Base-by-base conservation (phyloP, 92 coral and sea anemone species). In the Palythoa grandis region DNA sequence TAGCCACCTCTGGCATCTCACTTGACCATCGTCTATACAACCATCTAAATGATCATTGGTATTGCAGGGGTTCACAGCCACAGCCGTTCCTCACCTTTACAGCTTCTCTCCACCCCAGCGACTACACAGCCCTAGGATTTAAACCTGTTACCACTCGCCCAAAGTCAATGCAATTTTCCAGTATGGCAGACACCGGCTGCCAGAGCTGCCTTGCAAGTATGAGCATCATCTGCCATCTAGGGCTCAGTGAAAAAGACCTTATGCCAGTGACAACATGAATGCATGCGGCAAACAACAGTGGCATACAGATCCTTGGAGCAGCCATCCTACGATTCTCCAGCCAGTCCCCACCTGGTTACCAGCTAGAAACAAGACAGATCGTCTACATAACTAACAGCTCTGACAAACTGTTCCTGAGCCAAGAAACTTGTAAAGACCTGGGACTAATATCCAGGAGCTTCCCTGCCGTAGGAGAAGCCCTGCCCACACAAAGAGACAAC, bases 1-100 rank as follows among this genome's bases (percentile, higher is more conserved):
- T 37, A 6, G 68, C 56, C 16, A 9, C 25, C 12, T 15, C 20
- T 54, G 56, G 52, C 20, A 63, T 86, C n/a, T 19, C 74, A 19
- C 84, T 65, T 16, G 77, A 77, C 25, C 85, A 87, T 70, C 89
- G 77, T 65, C 39, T 29, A 11, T 87, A 87, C 83, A 67, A 69
- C 74, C 22, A 78, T 16, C 69, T 87, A 17, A 65, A 69, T 76
- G 78, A 77, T 17, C 47, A 85, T 25, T 87, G 89, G 89, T 22
- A 65, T 37, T 19, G 29, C 13, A 35, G 60, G 48, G 70, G 73
- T 7, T 85, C 88, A 25, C 63, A 85, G 19, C 88, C 82, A 11
- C 88, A 85, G 60, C 88, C 84, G 1, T 78, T 54, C 78, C 2
- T 78, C 40, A 13, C 67, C 0, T 35, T 56, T n/a, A 79, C 68